Evolutionary conservation across 2,113 vertebrate species (phyloP).

Genomic region (Tetrao urogallus): DNA sequence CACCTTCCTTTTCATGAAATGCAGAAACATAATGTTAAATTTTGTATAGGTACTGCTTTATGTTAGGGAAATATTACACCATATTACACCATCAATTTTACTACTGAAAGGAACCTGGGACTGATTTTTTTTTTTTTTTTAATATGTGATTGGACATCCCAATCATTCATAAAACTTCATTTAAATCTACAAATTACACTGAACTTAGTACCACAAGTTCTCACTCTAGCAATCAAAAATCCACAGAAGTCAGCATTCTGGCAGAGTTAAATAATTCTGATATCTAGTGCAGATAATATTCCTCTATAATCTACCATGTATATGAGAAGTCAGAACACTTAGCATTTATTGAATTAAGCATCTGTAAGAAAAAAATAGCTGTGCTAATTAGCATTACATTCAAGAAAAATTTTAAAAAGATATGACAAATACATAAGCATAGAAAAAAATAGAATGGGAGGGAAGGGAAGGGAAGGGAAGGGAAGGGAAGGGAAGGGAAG

Average conservation of each 20-base stretch:
- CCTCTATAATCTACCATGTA: neutral
- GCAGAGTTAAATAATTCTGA: neutral
- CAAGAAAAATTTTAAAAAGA: neutral
- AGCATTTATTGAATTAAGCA: neutral
- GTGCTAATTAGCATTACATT: neutral
- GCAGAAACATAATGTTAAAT: neutral
- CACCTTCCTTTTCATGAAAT: neutral
- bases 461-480: neutral
- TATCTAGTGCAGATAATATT: neutral
- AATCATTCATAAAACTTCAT: too few relatives aligned
- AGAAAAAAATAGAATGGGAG: neutral
- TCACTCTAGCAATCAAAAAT: neutral
- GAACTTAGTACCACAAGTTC: neutral
- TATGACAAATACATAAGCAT: neutral
- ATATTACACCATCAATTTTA: neutral
- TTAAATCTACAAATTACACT: neutral
- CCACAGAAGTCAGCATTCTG: neutral
- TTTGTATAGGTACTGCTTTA: neutral
- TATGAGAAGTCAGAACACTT: neutral
- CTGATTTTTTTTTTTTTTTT: neutral
- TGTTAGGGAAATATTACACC: neutral
- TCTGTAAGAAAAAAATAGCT: neutral
- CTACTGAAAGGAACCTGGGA: neutral
- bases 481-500: neutral
- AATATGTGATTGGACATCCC: too few relatives aligned